Evolutionary conservation across 2,888 invertebrate species (phyloP).

Genomic region (Myopa testacea): DNA sequence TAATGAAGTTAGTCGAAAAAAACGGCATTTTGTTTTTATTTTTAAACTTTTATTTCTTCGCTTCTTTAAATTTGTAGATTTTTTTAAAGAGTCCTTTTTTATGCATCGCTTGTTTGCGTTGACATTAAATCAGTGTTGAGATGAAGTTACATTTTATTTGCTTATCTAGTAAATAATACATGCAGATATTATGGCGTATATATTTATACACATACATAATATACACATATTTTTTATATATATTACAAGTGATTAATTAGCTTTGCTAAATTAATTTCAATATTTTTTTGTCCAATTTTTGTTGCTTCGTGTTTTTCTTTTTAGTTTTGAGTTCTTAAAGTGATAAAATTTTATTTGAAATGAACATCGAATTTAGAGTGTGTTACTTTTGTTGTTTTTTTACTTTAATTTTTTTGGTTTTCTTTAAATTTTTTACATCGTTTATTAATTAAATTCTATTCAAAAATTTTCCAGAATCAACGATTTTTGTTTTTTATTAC

Average conservation of each 20-base stretch:
- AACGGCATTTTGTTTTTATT: slow-evolving; percentile 1
- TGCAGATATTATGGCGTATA: neutral
- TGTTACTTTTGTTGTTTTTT: neutral
- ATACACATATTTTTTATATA: neutral
- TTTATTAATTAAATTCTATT: neutral
- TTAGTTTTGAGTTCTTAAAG: slow-evolving; percentile 2
- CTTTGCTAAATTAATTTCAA: slow-evolving; percentile 61
- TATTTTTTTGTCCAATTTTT: neutral
- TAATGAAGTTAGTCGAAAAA: neutral
- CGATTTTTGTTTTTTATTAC: neutral
- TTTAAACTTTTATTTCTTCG: slow-evolving; percentile 11
- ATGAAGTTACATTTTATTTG: neutral
- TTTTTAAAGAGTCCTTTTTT: neutral
- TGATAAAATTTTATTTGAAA: neutral
- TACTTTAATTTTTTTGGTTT: neutral
- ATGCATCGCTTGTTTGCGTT: slow-evolving; percentile 3
- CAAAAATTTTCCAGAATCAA: neutral
- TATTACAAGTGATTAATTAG: slow-evolving; percentile 51
- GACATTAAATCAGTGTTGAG: slow-evolving; percentile 12
- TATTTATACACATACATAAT: neutral
- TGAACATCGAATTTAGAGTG: neutral
- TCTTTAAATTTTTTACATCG: neutral
- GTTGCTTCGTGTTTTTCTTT: neutral
- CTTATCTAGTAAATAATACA: neutral
- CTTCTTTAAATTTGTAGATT: slow-evolving; percentile 34